Base-by-base conservation (phyloP, 2,797 vertebrate species). In the Amblyraja radiata region DNA sequence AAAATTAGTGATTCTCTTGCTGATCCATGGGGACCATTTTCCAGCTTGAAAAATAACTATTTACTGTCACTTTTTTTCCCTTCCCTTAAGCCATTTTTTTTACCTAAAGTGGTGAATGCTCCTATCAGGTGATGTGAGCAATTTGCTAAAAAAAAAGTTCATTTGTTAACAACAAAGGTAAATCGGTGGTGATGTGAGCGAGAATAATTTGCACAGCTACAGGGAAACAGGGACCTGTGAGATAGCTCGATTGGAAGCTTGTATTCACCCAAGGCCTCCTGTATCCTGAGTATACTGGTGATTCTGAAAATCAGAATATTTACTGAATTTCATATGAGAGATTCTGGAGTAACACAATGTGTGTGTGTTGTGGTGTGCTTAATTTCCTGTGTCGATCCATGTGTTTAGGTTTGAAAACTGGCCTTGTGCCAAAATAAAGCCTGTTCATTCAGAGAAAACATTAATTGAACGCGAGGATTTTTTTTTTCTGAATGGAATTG, bases 381-480 rank as follows among this genome's bases (percentile, higher is more conserved):
- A 18, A 39, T 6, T 11, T 9, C 39, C 39, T 61, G 18, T 39
- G 6, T 61, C 1, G 18, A 16, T 32, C 28, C 61, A 18, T 28
- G 46, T 93, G 58, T 14, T 39, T 63, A 58, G 32, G 32, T 93
- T 58, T 68, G 23, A 65, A 68, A 68, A 16, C 13, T 77, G 90
- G 39, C 90, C 76, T 68, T 46, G 11, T 74, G 71, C 90, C 90
- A 91, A 54, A 74, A 54, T 65, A 91, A 61, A 39, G 71, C 65
- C 94, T 93, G 93, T 94, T 94, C 94, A 95, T 95, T 96, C 94
- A 94, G 94, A 93, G 94, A 94, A 95, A 94, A 94, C 93, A 76
- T 95, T 95, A 94, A 95, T 95, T 95, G 93, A 94, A 94, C 94
- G 94, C 95, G 94, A 94, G 94, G 94, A 96, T 95, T 93, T 94